These are phyloP conservation scores for Lomographa bimaculata DNA, from an alignment of 2,888 invertebrate genomes.

Conservation along the genomic window DNA sequence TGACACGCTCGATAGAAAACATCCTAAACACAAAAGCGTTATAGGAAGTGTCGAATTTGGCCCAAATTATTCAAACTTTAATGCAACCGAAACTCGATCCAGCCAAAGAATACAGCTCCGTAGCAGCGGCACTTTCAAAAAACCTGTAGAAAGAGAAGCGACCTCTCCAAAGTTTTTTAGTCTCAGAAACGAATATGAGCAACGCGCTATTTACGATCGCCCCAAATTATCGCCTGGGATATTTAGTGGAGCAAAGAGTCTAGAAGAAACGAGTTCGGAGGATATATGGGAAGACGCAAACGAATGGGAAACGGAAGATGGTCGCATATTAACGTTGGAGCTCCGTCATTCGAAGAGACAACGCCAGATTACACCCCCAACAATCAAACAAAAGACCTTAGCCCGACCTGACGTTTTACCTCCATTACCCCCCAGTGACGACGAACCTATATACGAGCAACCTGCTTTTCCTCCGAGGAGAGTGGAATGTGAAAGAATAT, in stretches of 20 bases:
- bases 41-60: constrained; percentile 57
- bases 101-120: constrained; percentile 84
- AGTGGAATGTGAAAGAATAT: constrained; percentile 58
- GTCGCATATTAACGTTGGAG: constrained; percentile 87
- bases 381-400: constrained; percentile 72
- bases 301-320: constrained; percentile 80
- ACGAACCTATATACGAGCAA: constrained; percentile 82
- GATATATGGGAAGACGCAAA: constrained; percentile 60
- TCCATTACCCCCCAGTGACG: constrained; percentile 82
- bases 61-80: constrained; percentile 59
- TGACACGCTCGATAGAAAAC: constrained; percentile 92
- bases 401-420: constrained; percentile 88
- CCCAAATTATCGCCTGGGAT: constrained; percentile 58
- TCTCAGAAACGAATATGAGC: constrained; percentile 89
- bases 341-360: constrained; percentile 89
- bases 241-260: constrained; percentile 57
- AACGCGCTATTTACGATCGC: constrained; percentile 74
- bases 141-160: constrained; percentile 63
- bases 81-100: constrained; percentile 43
- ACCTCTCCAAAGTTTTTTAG: constrained; percentile 84
- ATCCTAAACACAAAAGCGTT: constrained; percentile 72
- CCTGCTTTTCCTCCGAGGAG: constrained; percentile 82
- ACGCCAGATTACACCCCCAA: constrained; percentile 82
- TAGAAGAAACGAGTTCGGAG: constrained; percentile 50
- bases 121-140: constrained; percentile 88